Base-by-base conservation (phyloP, 2,888 invertebrate genomes). In the Eupithecia abbreviata region DNA sequence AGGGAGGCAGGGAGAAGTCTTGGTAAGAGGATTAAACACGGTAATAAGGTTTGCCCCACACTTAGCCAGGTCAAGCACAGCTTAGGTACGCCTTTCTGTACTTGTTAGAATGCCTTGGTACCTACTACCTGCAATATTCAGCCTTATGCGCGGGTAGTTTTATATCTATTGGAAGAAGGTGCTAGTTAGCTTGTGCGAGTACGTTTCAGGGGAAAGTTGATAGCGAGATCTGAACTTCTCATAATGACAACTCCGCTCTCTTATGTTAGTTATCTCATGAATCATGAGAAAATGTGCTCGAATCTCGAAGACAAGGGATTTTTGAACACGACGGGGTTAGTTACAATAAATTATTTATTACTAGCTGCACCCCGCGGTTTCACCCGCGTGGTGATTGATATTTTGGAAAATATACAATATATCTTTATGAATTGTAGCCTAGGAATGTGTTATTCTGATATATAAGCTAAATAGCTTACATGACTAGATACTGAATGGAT, bases 21-120 rank as follows among this genome's bases (percentile, higher is more conserved):
- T 88, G 85, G 85, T 92, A 92, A 92, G 91, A 91, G 92, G 92
- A 92, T 93, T 92, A 92, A 87, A 89, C 86, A 87, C 86, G 86
- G 85, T 92, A 92, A 92, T 92, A 91, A 90, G 92, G 90, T 92
- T 91, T 90, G 90, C 88, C 84, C 89, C 89, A 89, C 89, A 89
- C 90, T 90, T 88, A 86, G 84, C 84, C 84, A 85, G 92, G 92
- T 92, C 92, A 92, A 92, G 91, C 88, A 86, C 86, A 88, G 90
- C 89, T 92, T 91, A 90, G 83, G 47, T 42, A 18, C 30, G 69
- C 69, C 69, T 69, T 69, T 43, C 69, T 45, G 45, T 68, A 10
- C 47, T 69, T 69, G 69, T 47, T 68, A 47, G 18, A 15, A 3
- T 62, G 62, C 30, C 62, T 69, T 47, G 69, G 18, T 30, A 30